Conservation (phyloP, 2,888 invertebrate species). For the Congeria kusceri region DNA sequence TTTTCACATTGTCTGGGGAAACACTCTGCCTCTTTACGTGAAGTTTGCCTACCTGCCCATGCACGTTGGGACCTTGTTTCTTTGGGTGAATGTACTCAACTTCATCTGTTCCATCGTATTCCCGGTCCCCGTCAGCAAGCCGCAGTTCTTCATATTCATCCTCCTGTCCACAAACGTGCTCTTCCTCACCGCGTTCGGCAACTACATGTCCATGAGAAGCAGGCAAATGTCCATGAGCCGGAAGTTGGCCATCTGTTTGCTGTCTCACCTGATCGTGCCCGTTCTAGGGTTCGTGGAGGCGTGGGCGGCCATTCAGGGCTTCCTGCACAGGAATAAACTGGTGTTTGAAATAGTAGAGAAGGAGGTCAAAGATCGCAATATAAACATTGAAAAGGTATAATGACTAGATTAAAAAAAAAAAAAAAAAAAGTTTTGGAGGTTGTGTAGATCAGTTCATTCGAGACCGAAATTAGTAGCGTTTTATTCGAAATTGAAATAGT, state of each 20-base stretch:
- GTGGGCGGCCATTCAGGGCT: slow-evolving; percentile 15
- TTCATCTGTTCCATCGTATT: neutral
- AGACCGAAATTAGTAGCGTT: too few relatives aligned
- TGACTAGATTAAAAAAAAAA: too few relatives aligned
- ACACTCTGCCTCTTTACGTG: slow-evolving; percentile 21
- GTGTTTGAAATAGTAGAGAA: slow-evolving; percentile 38
- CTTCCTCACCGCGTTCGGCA: slow-evolving; percentile 40
- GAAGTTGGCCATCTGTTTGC: slow-evolving; percentile 8
- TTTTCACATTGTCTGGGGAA: slow-evolving; percentile 37
- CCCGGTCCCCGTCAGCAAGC: neutral
- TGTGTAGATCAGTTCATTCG: too few relatives aligned
- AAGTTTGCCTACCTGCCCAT: slow-evolving; percentile 7
- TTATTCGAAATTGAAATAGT: too few relatives aligned
- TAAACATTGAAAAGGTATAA: too few relatives aligned
- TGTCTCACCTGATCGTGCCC: slow-evolving; percentile 29
- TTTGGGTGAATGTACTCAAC: slow-evolving; percentile 17
- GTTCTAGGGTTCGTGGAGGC: slow-evolving; percentile 21
- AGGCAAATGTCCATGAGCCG: slow-evolving; percentile 6
- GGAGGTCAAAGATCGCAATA: neutral
- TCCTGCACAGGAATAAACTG: slow-evolving; percentile 20
- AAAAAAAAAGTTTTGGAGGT: too few relatives aligned
- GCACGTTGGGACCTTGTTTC: slow-evolving; percentile 13
- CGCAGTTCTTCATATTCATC: slow-evolving; percentile 3
- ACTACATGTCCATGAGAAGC: slow-evolving; percentile 39
- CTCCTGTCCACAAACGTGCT: slow-evolving; percentile 21